Conservation (phyloP, 92 coral and sea anemone genomes). For the Siderastrea radians region DNA sequence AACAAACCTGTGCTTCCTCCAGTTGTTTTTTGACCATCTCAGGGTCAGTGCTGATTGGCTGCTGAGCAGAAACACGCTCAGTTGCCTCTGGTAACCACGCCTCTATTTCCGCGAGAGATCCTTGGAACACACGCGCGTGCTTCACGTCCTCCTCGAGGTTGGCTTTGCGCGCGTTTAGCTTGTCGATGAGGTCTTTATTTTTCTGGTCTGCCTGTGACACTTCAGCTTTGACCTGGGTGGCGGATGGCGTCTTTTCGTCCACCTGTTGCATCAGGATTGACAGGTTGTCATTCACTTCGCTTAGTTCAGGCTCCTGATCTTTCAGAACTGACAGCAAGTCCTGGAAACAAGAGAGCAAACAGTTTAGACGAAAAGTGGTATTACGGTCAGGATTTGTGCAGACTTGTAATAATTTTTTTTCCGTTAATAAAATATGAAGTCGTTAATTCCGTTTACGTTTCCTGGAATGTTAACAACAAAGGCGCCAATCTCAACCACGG, state of each 20-base stretch:
- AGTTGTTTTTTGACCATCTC: conserved; percentile 89
- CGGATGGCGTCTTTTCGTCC: conserved; percentile 88
- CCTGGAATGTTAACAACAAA: too few relatives aligned
- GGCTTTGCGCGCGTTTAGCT: conserved; percentile 81
- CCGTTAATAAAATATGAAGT: too few relatives aligned
- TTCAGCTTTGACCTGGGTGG: conserved; percentile 79
- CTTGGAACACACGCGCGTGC: conserved; percentile 87
- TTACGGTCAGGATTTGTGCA: too few relatives aligned
- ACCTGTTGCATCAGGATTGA: conserved; percentile 75
- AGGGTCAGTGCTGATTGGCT: conserved; percentile 98
- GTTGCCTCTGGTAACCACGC: conserved; percentile 90
- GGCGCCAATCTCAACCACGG: too few relatives aligned
- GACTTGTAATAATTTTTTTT: too few relatives aligned
- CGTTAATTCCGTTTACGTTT: too few relatives aligned
- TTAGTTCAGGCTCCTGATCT: conserved; percentile 79
- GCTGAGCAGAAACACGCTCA: conserved; percentile 84
- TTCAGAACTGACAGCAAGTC: conserved; percentile 68
- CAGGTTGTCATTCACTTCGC: conserved; percentile 72
- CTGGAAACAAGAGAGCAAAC: conserved; percentile 35
- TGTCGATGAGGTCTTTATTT: conserved; percentile 80
- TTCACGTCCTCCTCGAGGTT: conserved; percentile 85
- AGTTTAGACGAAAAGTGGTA: too few relatives aligned
- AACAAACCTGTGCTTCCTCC: conserved; percentile 93
- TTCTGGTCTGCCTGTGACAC: conserved; percentile 75
- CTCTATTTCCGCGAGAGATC: conserved; percentile 82